Evolutionary conservation across 92 coral and sea anemone species (phyloP).

Genomic region (Plumapathes pennacea): DNA sequence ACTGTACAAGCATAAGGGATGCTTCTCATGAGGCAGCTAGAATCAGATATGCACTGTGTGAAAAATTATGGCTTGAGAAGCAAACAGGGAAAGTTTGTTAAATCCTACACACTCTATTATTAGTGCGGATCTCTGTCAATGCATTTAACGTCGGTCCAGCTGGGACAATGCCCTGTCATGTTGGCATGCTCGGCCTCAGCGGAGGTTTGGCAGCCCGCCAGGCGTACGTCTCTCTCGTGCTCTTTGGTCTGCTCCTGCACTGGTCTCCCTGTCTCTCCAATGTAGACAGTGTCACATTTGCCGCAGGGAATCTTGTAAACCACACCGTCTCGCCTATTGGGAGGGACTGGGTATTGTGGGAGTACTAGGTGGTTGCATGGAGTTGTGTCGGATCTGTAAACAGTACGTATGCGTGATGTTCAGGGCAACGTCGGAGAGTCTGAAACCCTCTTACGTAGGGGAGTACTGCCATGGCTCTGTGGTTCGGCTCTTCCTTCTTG

Average conservation of each 20-base stretch:
- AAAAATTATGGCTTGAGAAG: constrained; percentile 68
- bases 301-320: constrained; percentile 12
- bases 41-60: constrained; percentile 63
- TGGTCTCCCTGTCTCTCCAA: constrained; percentile 15
- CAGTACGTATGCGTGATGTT: neutral
- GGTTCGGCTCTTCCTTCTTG: neutral
- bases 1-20: constrained; percentile 45
- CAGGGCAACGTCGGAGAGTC: neutral
- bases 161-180: too few relatives aligned
- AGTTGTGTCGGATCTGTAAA: neutral
- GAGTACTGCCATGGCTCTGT: too few relatives aligned
- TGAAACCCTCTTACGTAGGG: constrained; percentile 8
- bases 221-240: constrained; percentile 5
- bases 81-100: constrained; percentile 63
- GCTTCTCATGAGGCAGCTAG: constrained; percentile 37
- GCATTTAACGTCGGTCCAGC: too few relatives aligned
- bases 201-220: neutral
- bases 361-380: neutral
- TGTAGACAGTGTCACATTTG: constrained; percentile 9
- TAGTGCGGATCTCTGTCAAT: constrained; percentile 6
- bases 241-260: neutral
- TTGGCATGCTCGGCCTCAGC: too few relatives aligned
- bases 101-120: constrained; percentile 32
- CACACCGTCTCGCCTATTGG: too few relatives aligned
- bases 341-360: too few relatives aligned